A percentile compares a stretch with the other conserved stretches of the same genome.
phyloP scores from a whole-genome alignment of 2,113 vertebrate genomes.

The Carlito syrichta region DNA sequence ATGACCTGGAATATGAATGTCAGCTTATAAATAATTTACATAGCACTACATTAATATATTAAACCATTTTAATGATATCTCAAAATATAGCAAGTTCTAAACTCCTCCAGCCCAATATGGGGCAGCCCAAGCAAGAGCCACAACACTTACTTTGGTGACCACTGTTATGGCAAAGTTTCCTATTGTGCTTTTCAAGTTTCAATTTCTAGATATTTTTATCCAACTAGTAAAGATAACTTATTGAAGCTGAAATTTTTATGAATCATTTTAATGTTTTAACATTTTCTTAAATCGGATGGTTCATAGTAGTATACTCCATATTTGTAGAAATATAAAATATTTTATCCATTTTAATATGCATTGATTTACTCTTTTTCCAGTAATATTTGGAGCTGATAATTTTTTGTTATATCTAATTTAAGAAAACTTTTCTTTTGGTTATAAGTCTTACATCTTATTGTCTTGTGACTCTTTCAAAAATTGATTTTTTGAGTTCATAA shows the following conservation, averaged over 20 bases:
- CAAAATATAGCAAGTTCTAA: background rate
- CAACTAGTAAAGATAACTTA: background rate
- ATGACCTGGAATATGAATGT: background rate
- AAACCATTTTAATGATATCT: background rate
- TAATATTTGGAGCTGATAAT: background rate
- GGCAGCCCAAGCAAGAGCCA: background rate
- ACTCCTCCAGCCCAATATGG: background rate
- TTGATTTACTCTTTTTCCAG: background rate
- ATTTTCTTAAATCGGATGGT: background rate
- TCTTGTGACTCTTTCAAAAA: background rate
- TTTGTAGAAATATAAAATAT: background rate
- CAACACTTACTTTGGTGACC: background rate
- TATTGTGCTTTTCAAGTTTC: background rate
- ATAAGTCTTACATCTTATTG: background rate
- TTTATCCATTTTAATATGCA: background rate
- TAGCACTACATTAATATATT: background rate
- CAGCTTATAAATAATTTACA: background rate
- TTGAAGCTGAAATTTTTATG: background rate
- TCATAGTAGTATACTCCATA: background rate
- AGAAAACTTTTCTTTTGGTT: background rate
- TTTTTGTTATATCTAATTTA: background rate
- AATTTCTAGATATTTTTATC: background rate
- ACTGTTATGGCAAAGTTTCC: background rate
- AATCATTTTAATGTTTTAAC: background rate
- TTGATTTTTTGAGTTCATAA: background rate